Base-by-base conservation (phyloP, 2,797 vertebrate species). In the Spatula clypeata region DNA sequence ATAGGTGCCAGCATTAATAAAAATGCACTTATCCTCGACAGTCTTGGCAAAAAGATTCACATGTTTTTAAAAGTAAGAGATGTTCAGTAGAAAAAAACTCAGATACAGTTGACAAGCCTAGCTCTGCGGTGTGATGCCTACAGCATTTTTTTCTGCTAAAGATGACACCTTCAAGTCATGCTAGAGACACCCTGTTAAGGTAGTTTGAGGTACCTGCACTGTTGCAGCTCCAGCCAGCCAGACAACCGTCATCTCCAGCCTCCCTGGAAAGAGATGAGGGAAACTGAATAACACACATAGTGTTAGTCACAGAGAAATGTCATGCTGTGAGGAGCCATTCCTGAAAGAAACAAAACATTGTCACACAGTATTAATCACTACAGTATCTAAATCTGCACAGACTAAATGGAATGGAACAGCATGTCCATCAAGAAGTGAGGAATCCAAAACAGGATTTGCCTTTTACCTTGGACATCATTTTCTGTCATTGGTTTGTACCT, bases 61-160 rank as follows among this genome's bases (percentile, higher is more conserved):
- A 0, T 0, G 17, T 9, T 44, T 73, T 72, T 13, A 32, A 32
- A 14, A 6, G 6, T 9, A 21, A 3, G 14, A 54, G 27, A 44
- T 8, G 31, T 5, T 85, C 19, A 51, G 31, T 17, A 32, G 64
- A 89, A 29, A n/a, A n/a, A 45, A 44, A 15, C 3, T 11, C 60
- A 73, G 55, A 31, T 73, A 42, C 32, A 53, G 66, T 5, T 29
- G 44, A 47, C 82, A 80, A 91, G 31, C 24, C 31, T 53, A 13
- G 9, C 31, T 17, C 16, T 4, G 60, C 17, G 44, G 26, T 0
- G 20, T 1, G 45, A 14, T n/a, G 32, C 31, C 55, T 61, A 40
- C 71, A 53, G 8, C 61, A 67, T 38, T 38, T 38, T 47, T 66
- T 64, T 6, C 27, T 55, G 55, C 66, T 80, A 27, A 34, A 60